Evolutionary conservation across 2,113 vertebrate genomes (phyloP), one percentile per base, ranked within the genome.

Genomic region (Engystomops pustulosus): DNA sequence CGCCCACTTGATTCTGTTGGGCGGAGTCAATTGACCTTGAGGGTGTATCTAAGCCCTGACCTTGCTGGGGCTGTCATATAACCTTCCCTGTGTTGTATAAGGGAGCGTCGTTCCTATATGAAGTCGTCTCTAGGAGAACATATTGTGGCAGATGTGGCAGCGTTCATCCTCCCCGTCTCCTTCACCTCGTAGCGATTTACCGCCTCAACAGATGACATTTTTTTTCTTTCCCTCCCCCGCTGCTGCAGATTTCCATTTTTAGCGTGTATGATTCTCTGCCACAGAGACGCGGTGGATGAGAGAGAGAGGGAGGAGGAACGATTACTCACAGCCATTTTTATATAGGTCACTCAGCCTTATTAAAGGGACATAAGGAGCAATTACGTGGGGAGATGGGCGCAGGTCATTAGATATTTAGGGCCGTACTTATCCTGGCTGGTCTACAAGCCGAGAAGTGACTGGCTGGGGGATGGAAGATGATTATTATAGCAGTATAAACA

Each of bases 231-330:
- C 47, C 18, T 32, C 70, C 23, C 23, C 76, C 47, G 17, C 27
- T 38, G 45, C 45, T 30, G 60, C 15, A 76, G 45, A 76, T 78
- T 78, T 78, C 80, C 79, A 80, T 86, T 77, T 86, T 58, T 86
- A 69, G 79, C 53, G 70, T 49, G 71, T 80, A 55, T 65, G 53
- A 85, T 30, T 38, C 27, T 65, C 38, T 67, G 55, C 51, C 70
- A 70, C 67, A 72, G 34, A 32, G 25, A 6, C 25, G 27, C 20
- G 18, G 25, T 20, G 41, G 79, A 67, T 8, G 45, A 4, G 17
- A 80, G 2, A 47, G 17, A 62, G 8, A 41, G 71, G 44, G 74
- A 20, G 23, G 47, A 18, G 17, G 71, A 23, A 27, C 38, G 72
- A 84, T 84, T 41, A 34, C 74, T 78, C 41, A 45, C 38, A 30